A percentile compares a stretch with the other conserved stretches of the same genome.
These are phyloP conservation scores for Schizopygopsis pylzovi DNA, from an alignment of 2,797 vertebrate species.

Conservation along the genomic window DNA sequence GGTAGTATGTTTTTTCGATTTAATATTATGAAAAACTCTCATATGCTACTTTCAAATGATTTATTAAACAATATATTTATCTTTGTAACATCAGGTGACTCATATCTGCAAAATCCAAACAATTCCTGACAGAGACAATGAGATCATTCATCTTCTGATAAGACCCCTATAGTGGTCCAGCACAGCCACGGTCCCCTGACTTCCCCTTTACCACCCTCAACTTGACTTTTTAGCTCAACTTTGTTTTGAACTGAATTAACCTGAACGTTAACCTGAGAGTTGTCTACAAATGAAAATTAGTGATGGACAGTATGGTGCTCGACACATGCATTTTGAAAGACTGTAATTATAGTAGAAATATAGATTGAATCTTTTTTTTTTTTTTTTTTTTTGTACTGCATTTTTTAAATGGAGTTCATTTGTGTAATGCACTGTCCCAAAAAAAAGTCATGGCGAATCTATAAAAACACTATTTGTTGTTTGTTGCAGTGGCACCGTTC, in stretches of 20 bases:
- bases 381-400: background rate
- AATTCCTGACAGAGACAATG: slow-evolving; percentile 39
- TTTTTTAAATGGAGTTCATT: background rate
- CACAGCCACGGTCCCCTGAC: slow-evolving; percentile 28
- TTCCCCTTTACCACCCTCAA: background rate
- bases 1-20: background rate
- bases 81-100: slow-evolving; percentile 25
- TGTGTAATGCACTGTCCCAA: background rate
- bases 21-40: background rate
- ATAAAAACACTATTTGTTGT: background rate
- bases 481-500: background rate
- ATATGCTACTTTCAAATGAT: background rate
- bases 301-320: background rate
- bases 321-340: background rate
- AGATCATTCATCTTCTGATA: slow-evolving; percentile 61
- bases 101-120: slow-evolving; percentile 43
- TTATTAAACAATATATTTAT: slow-evolving; percentile 1
- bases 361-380: background rate
- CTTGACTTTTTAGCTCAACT: background rate
- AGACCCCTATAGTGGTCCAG: slow-evolving; percentile 54
- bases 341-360: background rate
- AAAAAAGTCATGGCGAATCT: background rate
- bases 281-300: background rate
- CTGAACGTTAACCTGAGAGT: background rate
- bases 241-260: background rate